Base-by-base conservation (phyloP, 2,888 invertebrate species). In the Drosophila formosana region DNA sequence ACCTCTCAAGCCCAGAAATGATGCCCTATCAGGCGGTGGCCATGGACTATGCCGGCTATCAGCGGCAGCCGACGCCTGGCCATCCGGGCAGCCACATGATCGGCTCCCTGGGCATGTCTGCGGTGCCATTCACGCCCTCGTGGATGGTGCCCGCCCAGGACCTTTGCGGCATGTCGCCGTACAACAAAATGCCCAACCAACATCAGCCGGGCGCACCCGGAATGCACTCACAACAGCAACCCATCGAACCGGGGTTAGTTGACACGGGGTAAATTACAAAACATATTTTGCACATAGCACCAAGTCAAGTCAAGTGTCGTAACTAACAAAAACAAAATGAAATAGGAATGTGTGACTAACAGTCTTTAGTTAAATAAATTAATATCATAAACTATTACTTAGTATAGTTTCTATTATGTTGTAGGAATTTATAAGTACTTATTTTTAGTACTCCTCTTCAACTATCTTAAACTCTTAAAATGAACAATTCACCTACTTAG, bases 121-220 rank as follows among this genome's bases (percentile, higher is more conserved):
- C 90, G 66, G 94, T 89, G 92, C 95, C 97, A 91, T 97, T 97
- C 95, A 96, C 97, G 93, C 97, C 97, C 95, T 97, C 97, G 94
- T 97, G 97, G 97, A 96, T 97, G 95, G 97, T 97, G 94, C 95
- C 95, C 94, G 96, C 96, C 94, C 96, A 96, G 96, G 97, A 97
- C 95, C 95, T 97, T 94, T 97, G 97, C 95, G 95, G 94, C 93
- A 95, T 96, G 95, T 96, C 96, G 94, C 96, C 96, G 94, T 95
- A 95, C 94, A 95, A 95, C 94, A 95, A 95, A 94, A 94, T 92
- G 92, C 90, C 92, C 63, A 91, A 91, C 72, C 93, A 92, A 73
- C 92, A 92, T 73, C 89, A 89, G 75, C 82, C 90, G 61, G 83
- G 82, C 3, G 76, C 70, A 34, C 82, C 84, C 7, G 89, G 90